Evolutionary conservation across 2,888 invertebrate genomes (phyloP).

Genomic region (Romanomermis culicivorax): DNA sequence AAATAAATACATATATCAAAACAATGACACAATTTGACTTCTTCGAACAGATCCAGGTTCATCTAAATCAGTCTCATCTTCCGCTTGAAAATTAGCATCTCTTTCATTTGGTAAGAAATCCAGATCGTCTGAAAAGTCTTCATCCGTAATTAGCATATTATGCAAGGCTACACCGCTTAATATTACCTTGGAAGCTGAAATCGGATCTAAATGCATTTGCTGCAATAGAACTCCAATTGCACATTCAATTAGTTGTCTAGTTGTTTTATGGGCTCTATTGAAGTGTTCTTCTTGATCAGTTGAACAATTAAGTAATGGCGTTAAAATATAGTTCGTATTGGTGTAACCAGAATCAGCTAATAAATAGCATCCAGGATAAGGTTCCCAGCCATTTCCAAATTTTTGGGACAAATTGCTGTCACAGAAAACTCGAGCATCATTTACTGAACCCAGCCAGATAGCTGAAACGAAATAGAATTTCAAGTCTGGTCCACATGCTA

Average conservation of each 20-base stretch:
- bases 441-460: conserved; percentile 1
- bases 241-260: neutral
- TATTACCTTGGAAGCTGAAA: neutral
- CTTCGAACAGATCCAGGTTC: neutral
- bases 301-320: neutral
- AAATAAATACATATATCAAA: neutral
- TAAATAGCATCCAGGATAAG: neutral
- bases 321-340: neutral
- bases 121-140: neutral
- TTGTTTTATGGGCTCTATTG: neutral
- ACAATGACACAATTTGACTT: neutral
- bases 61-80: neutral
- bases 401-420: neutral
- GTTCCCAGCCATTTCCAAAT: conserved; percentile 2
- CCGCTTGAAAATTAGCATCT: neutral
- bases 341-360: neutral
- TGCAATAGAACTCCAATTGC: neutral
- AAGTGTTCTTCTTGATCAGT: neutral
- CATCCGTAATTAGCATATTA: neutral
- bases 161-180: neutral
- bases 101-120: neutral
- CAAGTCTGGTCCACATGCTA: conserved; percentile 5
- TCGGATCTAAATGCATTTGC: neutral
- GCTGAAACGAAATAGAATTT: conserved; percentile 5
- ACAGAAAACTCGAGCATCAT: conserved; percentile 5